Evolutionary conservation across 2,797 vertebrate genomes (phyloP).

Genomic region (Mus spretus): DNA sequence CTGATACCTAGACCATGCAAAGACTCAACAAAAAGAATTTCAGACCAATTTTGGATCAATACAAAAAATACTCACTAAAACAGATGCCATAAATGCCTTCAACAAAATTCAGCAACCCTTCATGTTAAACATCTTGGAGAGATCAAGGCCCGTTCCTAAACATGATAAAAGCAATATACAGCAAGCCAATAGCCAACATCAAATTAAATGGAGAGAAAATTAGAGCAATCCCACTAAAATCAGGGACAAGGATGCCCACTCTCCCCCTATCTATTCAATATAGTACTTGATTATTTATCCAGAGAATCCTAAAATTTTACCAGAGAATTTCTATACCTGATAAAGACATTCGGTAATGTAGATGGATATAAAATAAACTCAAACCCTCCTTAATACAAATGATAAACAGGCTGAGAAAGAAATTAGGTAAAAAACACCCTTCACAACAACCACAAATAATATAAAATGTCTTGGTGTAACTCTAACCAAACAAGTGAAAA

Average conservation of each 20-base stretch:
- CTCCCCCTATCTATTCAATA: background rate
- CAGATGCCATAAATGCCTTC: background rate
- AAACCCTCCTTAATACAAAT: background rate
- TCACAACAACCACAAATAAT: background rate
- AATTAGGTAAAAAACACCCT: background rate
- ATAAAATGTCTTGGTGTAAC: background rate
- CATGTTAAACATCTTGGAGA: background rate
- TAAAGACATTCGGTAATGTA: background rate
- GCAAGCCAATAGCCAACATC: background rate
- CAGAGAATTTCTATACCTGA: background rate
- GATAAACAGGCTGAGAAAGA: background rate
- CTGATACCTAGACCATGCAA: background rate
- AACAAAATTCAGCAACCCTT: background rate
- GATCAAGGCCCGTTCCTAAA: background rate
- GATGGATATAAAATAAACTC: background rate
- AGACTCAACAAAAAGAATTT: background rate
- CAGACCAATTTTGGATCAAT: background rate
- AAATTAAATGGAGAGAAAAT: background rate
- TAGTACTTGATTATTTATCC: background rate
- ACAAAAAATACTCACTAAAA: background rate
- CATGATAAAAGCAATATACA: background rate
- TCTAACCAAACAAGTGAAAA: background rate
- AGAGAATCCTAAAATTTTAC: background rate
- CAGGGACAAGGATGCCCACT: background rate
- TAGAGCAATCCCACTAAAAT: background rate